Evolutionary conservation across 2,113 vertebrate species (phyloP).

Genomic region (Otus sunia): DNA sequence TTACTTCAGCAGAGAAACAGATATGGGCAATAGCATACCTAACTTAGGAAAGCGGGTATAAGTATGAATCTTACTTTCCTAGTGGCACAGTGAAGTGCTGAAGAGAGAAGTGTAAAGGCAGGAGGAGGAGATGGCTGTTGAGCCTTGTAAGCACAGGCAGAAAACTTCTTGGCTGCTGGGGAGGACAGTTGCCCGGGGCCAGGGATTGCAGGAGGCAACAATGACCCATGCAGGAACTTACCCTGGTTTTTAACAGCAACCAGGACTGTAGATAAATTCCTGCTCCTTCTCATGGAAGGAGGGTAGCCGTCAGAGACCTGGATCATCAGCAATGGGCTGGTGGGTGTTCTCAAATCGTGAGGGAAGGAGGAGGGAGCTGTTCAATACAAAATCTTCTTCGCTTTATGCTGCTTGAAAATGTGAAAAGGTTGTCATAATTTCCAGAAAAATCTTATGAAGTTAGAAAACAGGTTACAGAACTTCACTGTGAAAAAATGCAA

Average conservation of each 20-base stretch:
- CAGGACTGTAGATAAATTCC: not conserved
- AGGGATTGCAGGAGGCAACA: not conserved
- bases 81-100: not conserved
- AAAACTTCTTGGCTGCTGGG: not conserved
- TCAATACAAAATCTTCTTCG: not conserved
- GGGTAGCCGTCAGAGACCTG: not conserved
- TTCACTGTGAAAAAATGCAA: not conserved
- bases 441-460: not conserved
- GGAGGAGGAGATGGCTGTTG: not conserved
- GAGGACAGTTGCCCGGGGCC: not conserved
- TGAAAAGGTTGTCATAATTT: not conserved
- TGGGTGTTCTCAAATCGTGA: fast-evolving
- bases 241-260: not conserved
- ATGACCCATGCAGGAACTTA: not conserved
- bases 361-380: not conserved
- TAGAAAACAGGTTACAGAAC: not conserved
- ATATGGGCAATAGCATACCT: not conserved
- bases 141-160: not conserved
- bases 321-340: not conserved
- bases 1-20: not conserved
- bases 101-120: not conserved
- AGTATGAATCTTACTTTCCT: not conserved
- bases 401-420: not conserved
- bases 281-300: not conserved
- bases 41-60: not conserved